Evolutionary conservation across 2,797 vertebrate genomes (phyloP).

Genomic region (Molossus alvarezi): DNA sequence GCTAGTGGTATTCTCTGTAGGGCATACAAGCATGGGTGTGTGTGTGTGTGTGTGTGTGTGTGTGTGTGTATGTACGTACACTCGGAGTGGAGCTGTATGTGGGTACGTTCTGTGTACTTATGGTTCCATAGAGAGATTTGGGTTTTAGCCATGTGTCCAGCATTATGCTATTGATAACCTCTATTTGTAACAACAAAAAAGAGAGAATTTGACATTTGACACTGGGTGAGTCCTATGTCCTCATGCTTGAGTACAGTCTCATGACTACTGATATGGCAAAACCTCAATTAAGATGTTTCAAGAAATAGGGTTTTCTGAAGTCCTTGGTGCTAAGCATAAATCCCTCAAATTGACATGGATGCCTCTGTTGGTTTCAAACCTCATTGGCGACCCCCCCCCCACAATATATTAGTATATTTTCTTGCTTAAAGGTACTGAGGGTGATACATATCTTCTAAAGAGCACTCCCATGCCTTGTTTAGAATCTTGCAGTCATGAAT

Average conservation of each 20-base stretch:
- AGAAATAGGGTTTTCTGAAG: conserved; percentile 32
- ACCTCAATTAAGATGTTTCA: conserved; percentile 75
- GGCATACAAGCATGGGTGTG: neutral
- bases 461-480: conserved; percentile 30
- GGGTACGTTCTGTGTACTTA: conserved; percentile 59
- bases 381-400: neutral
- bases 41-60: neutral
- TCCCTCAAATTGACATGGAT: neutral
- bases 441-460: conserved; percentile 54
- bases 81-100: conserved; percentile 14
- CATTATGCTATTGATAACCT: conserved; percentile 59
- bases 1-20: conserved; percentile 15
- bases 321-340: conserved; percentile 46
- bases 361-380: conserved; percentile 48
- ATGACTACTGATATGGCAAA: conserved; percentile 66
- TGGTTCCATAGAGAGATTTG: conserved; percentile 69
- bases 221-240: conserved; percentile 75
- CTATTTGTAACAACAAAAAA: conserved; percentile 66
- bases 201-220: conserved; percentile 56
- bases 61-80: neutral
- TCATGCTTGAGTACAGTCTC: conserved; percentile 72
- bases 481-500: neutral
- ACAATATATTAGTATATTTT: conserved; percentile 50
- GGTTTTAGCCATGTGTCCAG: conserved; percentile 60
- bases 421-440: conserved; percentile 58